These are phyloP conservation scores for Leptopilina syphax DNA, from an alignment of 2,888 invertebrate genomes.

Conservation along the genomic window DNA sequence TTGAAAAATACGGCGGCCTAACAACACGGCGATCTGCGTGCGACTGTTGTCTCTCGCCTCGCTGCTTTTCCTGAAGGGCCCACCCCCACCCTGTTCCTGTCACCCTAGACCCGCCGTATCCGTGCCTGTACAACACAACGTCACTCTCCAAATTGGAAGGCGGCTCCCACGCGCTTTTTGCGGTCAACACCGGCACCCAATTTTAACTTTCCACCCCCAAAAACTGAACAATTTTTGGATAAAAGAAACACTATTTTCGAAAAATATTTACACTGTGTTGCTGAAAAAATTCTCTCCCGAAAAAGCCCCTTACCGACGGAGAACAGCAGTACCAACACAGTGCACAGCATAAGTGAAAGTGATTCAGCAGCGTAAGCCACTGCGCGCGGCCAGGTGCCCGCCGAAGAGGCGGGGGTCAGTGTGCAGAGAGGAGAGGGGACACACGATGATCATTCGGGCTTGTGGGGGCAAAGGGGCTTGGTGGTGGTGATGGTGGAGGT, in stretches of 20 bases:
- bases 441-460: conserved; percentile 36
- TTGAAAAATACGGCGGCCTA: conserved; percentile 60
- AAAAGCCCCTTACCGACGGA: conserved; percentile 63
- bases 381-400: conserved; percentile 68
- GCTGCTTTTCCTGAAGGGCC: conserved; percentile 73
- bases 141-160: conserved; percentile 31
- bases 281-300: conserved; percentile 18
- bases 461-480: conserved; percentile 50
- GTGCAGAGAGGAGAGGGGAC: conserved; percentile 41
- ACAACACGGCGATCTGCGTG: conserved; percentile 72
- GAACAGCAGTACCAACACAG: conserved; percentile 65
- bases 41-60: conserved; percentile 73
- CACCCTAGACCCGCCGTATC: conserved; percentile 56
- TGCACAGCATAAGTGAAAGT: conserved; percentile 75
- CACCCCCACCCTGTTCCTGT: conserved; percentile 61
- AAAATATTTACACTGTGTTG: no score
- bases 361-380: conserved; percentile 73
- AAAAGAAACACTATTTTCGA: not conserved
- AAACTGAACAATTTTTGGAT: not conserved
- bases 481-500: conserved; percentile 29
- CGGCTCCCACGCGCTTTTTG: conserved; percentile 20
- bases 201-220: not conserved
- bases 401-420: conserved; percentile 47
- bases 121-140: not conserved
- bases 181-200: conserved; percentile 43